A percentile compares a stretch with the other conserved stretches of the same genome.
phyloP scores from a whole-genome alignment of 2,888 invertebrate genomes.

The Protodeltote pygarga region DNA sequence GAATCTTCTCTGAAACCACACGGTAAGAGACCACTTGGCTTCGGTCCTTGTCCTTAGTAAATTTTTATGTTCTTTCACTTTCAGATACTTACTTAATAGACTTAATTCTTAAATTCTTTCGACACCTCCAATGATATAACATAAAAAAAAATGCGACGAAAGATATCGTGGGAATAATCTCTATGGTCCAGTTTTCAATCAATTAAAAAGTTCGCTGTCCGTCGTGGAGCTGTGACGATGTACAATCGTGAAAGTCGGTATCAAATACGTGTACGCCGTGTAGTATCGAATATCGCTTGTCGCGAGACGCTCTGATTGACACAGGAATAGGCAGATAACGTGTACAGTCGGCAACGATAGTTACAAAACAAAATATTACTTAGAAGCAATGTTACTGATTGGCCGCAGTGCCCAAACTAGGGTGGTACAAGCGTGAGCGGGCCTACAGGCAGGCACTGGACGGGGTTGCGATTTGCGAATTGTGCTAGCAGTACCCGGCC shows the following conservation, averaged over 20 bases:
- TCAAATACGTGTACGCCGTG: conserved; percentile 49
- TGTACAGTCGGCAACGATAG: no score
- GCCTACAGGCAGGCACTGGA: no score
- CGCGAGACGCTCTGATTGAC: conserved; percentile 60
- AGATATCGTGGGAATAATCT: conserved; percentile 38
- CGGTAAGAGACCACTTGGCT: no score
- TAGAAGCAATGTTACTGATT: no score
- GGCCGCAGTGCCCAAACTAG: no score
- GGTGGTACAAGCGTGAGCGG: no score
- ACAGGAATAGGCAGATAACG: conserved; percentile 38
- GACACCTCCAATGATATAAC: conserved; percentile 8
- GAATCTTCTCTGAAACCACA: no score
- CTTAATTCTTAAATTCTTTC: not conserved
- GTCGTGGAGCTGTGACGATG: conserved; percentile 29
- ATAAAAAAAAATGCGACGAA: conserved; percentile 16
- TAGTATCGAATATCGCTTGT: conserved; percentile 48
- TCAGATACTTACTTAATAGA: conserved; percentile 1
- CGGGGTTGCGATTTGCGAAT: no score
- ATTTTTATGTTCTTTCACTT: conserved; percentile 6
- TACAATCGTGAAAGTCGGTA: conserved; percentile 55
- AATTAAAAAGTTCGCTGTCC: conserved; percentile 34
- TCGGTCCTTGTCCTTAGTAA: no score
- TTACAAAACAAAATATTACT: no score
- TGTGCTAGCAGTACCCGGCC: no score
- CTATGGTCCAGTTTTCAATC: conserved; percentile 7